Evolutionary conservation across 2,888 invertebrate genomes (phyloP), one percentile per base, ranked within the genome.

Genomic region (Melanotus villosus): DNA sequence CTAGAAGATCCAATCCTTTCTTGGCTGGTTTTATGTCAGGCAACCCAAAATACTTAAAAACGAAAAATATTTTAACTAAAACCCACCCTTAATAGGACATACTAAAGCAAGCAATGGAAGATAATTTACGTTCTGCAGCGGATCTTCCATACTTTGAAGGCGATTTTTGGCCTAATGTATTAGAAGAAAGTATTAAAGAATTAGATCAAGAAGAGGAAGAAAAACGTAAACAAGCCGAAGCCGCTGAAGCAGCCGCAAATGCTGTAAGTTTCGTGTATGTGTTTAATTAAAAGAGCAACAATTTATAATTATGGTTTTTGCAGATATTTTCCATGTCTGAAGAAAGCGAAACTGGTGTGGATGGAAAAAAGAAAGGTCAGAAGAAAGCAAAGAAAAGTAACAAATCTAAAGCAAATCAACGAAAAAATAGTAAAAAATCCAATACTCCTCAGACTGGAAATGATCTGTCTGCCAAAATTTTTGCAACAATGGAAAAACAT

Each of bases 161-260:
- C 34, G 99, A 99, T 86, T 99, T 99, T 86, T 99, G 99, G 99
- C 99, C 99, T 16, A 99, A 99, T 84, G 98, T 99, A 54, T 89
- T 99, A 23, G 99, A 99, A 86, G 99, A 99, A 84, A 97, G 97
- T 81, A 99, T 99, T 79, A 98, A 98, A 83, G 99, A 99, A 86
- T 87, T 99, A 75, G 98, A 99, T 83, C 97, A 97, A 84, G 98
- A 99, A 84, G 98, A 99, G 81, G 98, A 98, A 82, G 97, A 98
- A 84, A 96, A 98, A 84, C 89, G 96, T 62, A 95, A 96, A 81
- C 94, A 95, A 84, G 95, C 95, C 3, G 97, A 96, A 82, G 97
- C 96, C 76, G 97, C 96, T 43, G 97, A 97, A 82, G 97, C 96
- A 80, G 97, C 96, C 79, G 96, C 94, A 78, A 86, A 86, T 79